Evolutionary conservation across 2,797 vertebrate species (phyloP), one percentile per base, ranked within the genome.

Genomic region (Galaxias olidus): DNA sequence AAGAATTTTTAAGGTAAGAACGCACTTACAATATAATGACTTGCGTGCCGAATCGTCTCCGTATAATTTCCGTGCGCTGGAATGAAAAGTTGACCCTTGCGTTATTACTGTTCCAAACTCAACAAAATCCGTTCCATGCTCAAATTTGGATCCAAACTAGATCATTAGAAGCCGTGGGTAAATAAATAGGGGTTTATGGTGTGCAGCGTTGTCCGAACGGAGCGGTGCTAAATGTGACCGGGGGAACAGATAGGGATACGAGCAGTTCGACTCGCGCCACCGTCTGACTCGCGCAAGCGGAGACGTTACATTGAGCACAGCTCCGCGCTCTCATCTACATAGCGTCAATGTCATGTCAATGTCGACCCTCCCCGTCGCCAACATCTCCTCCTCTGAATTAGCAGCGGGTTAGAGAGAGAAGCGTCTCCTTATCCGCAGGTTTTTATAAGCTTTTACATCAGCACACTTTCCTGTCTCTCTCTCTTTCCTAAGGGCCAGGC

Each of bases 291-390:
- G 85, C 88, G 84, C 80, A 85, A 86, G 81, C 84, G 84, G 85
- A 84, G 87, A 89, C 88, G 87, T 88, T 89, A 83, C 88, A 86
- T 85, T 84, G 82, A 89, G 87, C 88, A 80, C 85, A 81, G 78
- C 85, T 84, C 82, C 83, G 82, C 88, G 77, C 87, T 86, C 90
- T 91, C 90, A 88, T 90, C 91, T 84, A 88, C 91, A 90, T 76
- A 86, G 86, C 88, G 78, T 89, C 90, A 93, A 91, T 92, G 91
- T 92, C 90, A 91, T 84, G 86, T 90, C 87, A 91, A 92, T 90
- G 91, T 91, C 89, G 87, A 91, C 87, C 89, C 89, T 90, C 88
- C 88, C 90, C 89, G 89, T 87, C 85, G 87, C 86, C 89, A 92
- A 79, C 91, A 92, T 92, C 81, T 90, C 91, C 88, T 86, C 89